Base-by-base conservation (phyloP, 2,888 invertebrate species). In the Drosophila meridiana region DNA sequence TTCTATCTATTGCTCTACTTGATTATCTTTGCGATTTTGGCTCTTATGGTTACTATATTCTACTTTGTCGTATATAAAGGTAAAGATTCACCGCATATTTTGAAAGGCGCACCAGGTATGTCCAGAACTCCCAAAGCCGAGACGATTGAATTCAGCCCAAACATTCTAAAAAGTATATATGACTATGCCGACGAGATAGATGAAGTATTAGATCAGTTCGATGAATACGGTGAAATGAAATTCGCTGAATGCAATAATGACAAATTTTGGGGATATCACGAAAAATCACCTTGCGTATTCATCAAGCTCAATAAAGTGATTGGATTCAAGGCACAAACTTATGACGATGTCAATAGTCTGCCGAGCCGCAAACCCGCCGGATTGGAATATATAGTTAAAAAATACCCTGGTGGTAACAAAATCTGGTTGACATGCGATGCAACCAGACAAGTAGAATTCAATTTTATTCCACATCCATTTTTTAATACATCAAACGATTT, bases 351-450 rank as follows among this genome's bases (percentile, higher is more conserved):
- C 7, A 32, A 40, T 0, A 69, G 76, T 0, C 30, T 87, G 28
- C 82, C 89, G 1, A 6, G 32, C 0, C 4, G 6, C 0, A 43
- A n/a, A 1, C 77, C 81, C 2, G 0, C 0, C 1, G 32, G 36
- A 1, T 32, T 87, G 1, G 2, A 0, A 6, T 26, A 65, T 1
- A 1, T 30, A 3, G 20, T 83, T 9, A 11, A 9, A 0, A 55
- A 59, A 26, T 45, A 61, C 58, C 32, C 42, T n/a, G 80, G 75
- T 8, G 7, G 9, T 0, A 53, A 53, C 0, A 68, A 55, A n/a
- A 81, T 87, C 59, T 87, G 90, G 90, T 9, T 87, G 14, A 71
- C 72, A 26, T 83, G 83, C 32, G n/a, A 32, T 0, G 7, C 32
- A n/a, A 2, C n/a, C 4, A 50, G n/a, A n/a, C 9, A 8, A 1